phyloP scores from a whole-genome alignment of 2,888 invertebrate genomes.

The Drosophila pegasa region DNA sequence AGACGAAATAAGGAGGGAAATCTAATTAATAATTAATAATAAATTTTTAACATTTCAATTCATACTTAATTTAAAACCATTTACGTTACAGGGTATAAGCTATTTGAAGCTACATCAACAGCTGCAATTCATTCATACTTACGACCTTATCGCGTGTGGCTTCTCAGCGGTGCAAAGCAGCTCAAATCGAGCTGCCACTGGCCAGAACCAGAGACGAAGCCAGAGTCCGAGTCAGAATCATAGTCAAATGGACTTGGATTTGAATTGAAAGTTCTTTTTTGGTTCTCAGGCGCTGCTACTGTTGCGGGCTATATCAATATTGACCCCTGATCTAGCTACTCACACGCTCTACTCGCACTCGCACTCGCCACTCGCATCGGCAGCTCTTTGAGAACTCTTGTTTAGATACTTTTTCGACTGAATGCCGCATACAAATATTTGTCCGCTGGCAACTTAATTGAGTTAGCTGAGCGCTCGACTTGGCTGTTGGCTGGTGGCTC shows the following conservation, averaged over 20 bases:
- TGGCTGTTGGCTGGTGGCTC: conserved; percentile 9
- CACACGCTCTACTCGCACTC: conserved; percentile 43
- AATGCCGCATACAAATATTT: conserved; percentile 82
- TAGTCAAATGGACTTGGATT: conserved; percentile 3
- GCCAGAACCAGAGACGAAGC: conserved; percentile 11
- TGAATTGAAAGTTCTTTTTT: not conserved
- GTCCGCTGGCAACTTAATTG: conserved; percentile 67
- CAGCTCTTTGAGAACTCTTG: conserved; percentile 53
- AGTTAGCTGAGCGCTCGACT: conserved; percentile 68
- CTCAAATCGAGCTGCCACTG: conserved; percentile 31
- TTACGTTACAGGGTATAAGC: conserved; percentile 20
- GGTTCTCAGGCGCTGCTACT: conserved; percentile 13
- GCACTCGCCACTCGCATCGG: conserved; percentile 1
- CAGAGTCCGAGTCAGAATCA: not conserved
- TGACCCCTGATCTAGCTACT: conserved; percentile 53
- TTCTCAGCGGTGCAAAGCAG: conserved; percentile 32
- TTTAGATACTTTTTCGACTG: conserved; percentile 83
- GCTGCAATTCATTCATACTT: conserved; percentile 27
- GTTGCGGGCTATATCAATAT: conserved; percentile 56
- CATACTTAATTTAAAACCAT: not conserved
- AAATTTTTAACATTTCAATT: too few species aligned
- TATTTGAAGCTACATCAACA: not conserved
- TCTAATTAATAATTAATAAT: too few species aligned
- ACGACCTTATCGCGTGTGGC: conserved; percentile 23
- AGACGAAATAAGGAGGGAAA: too few species aligned